phyloP scores from a whole-genome alignment of 2,113 vertebrate species.

The Marcusenius ussheri region DNA sequence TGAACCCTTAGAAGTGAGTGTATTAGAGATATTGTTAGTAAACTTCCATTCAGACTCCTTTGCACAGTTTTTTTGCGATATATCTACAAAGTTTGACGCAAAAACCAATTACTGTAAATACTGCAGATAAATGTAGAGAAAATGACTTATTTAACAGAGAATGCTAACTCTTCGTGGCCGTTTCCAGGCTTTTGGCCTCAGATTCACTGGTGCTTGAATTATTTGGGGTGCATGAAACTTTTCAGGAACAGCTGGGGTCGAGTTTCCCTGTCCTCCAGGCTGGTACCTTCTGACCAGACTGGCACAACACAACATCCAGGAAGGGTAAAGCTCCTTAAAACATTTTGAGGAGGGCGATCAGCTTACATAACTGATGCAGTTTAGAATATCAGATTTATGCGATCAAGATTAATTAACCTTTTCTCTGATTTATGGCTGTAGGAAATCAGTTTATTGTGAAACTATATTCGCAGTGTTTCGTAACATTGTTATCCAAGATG shows the following conservation, averaged over 20 bases:
- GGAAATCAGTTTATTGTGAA: constrained; percentile 7
- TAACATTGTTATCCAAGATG: not conserved
- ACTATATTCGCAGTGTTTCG: not conserved
- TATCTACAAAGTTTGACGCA: not conserved
- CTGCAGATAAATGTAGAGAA: not conserved
- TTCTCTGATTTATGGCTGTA: not conserved
- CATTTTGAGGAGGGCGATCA: not conserved
- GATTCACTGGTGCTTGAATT: not conserved
- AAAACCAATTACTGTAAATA: not conserved
- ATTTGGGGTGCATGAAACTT: not conserved
- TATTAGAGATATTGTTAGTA: not conserved
- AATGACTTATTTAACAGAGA: not conserved
- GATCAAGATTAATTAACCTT: constrained; percentile 3
- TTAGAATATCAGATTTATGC: not conserved
- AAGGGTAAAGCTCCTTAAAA: not conserved
- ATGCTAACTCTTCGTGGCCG: not conserved
- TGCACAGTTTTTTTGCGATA: not conserved
- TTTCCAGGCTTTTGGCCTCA: not conserved
- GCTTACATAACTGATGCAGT: not conserved
- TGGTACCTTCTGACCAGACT: not conserved
- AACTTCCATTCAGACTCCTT: not conserved
- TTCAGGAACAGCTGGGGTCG: not conserved
- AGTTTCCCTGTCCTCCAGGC: not conserved
- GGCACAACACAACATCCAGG: not conserved
- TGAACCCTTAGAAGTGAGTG: not conserved